Conservation (phyloP, 2,113 vertebrate species). For the Ictalurus furcatus region DNA sequence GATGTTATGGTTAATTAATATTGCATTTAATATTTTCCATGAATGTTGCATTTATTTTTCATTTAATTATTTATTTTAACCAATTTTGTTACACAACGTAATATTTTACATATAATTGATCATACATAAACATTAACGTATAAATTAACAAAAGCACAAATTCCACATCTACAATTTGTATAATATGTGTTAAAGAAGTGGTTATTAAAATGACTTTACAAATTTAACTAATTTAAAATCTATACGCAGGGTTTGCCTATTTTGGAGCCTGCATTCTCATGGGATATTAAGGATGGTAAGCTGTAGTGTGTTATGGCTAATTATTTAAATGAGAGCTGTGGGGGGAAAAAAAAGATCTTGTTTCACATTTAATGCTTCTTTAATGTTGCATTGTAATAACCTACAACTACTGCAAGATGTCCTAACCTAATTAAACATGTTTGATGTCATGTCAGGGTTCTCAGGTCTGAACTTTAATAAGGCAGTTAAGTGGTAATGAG, state of each 20-base stretch:
- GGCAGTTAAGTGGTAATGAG: constrained; percentile 70
- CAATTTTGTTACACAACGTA: neutral
- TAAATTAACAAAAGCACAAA: neutral
- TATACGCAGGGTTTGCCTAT: neutral
- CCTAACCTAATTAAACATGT: constrained; percentile 67
- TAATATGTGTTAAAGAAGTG: neutral
- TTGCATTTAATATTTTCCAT: neutral
- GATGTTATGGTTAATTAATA: neutral
- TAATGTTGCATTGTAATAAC: constrained; percentile 61
- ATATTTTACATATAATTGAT: neutral
- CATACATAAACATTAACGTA: neutral
- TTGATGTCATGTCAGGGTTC: constrained; percentile 69
- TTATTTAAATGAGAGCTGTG: constrained; percentile 65
- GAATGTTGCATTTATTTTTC: neutral
- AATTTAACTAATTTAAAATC: neutral
- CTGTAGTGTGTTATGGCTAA: constrained; percentile 63
- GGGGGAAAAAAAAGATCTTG: constrained; percentile 28
- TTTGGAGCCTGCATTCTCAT: constrained; percentile 54
- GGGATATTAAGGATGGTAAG: constrained; percentile 63
- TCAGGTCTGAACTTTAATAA: constrained; percentile 68
- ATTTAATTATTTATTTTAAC: neutral
- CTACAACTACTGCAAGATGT: constrained; percentile 71
- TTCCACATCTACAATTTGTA: neutral
- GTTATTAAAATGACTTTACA: neutral
- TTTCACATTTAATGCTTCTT: constrained; percentile 54